phyloP scores from a whole-genome alignment of 2,888 invertebrate genomes.

The Panopea generosa region DNA sequence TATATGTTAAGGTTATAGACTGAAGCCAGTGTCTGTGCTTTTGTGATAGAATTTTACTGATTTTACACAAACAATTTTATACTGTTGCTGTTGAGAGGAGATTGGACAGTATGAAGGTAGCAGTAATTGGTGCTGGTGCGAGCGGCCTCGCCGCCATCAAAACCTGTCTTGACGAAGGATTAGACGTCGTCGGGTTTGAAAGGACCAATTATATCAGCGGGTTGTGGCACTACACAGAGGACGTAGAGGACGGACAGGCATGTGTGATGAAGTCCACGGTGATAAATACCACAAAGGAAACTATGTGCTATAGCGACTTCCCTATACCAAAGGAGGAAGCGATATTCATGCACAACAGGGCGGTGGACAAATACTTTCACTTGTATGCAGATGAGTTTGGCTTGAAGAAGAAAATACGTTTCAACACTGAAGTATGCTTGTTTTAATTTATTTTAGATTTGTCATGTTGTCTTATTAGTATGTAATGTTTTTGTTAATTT shows the following conservation, averaged over 20 bases:
- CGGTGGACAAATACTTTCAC: constrained; percentile 82
- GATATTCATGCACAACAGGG: constrained; percentile 83
- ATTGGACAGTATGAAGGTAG: constrained; percentile 53
- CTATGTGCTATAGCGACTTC: constrained; percentile 84
- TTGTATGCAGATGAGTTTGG: constrained; percentile 81
- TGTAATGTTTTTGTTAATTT: too few relatives aligned
- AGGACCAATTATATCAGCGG: constrained; percentile 79
- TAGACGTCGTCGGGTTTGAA: constrained; percentile 81
- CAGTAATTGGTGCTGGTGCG: constrained; percentile 78
- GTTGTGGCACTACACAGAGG: constrained; percentile 79
- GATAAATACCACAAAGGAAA: constrained; percentile 83
- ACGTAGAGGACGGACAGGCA: constrained; percentile 70
- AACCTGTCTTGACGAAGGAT: constrained; percentile 79
- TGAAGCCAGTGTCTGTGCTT: too few relatives aligned
- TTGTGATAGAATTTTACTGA: too few relatives aligned
- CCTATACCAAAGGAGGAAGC: constrained; percentile 83
- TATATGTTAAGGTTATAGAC: too few relatives aligned
- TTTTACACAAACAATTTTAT: too few relatives aligned
- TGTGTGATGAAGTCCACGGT: constrained; percentile 82
- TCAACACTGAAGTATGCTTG: constrained; percentile 76
- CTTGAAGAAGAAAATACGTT: constrained; percentile 77
- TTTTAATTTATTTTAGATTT: too few relatives aligned
- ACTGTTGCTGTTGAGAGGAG: too few relatives aligned
- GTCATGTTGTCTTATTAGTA: too few relatives aligned
- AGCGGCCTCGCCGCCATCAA: constrained; percentile 80